phyloP scores from a whole-genome alignment of 2,113 vertebrate genomes.

The Malurus alboscapulatus region DNA sequence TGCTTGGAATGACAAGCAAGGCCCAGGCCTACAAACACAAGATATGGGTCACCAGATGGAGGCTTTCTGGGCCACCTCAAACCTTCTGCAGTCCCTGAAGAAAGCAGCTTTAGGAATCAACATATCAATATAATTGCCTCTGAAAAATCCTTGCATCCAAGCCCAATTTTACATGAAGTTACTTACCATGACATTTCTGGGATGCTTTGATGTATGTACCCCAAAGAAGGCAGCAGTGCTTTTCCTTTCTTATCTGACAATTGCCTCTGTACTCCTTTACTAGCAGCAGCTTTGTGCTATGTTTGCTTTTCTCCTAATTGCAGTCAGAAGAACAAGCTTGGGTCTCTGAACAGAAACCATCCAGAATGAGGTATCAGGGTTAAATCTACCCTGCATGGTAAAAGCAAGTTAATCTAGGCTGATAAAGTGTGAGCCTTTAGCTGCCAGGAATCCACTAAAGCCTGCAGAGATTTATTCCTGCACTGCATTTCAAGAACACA shows the following conservation, averaged over 20 bases:
- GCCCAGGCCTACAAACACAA: background rate
- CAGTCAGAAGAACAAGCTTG: background rate
- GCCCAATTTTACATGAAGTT: background rate
- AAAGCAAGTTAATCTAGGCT: background rate
- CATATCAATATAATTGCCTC: accelerated
- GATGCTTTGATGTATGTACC: accelerated
- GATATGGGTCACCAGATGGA: background rate
- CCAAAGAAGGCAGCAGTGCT: accelerated
- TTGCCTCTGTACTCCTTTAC: background rate
- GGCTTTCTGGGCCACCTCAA: background rate
- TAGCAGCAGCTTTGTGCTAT: background rate
- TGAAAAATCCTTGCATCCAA: background rate
- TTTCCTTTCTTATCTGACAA: background rate
- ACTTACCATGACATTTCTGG: background rate
- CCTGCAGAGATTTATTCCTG: background rate
- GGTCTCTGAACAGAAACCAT: background rate
- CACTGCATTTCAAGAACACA: background rate
- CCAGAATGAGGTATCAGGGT: background rate
- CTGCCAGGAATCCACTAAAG: background rate
- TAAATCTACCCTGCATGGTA: background rate
- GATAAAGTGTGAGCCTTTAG: background rate
- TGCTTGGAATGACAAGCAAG: background rate
- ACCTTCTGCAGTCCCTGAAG: background rate
- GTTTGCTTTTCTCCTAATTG: background rate
- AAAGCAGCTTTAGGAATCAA: background rate